These are phyloP conservation scores for Ferdinandea cuprea DNA, from an alignment of 2,888 invertebrate species.

Conservation along the genomic window DNA sequence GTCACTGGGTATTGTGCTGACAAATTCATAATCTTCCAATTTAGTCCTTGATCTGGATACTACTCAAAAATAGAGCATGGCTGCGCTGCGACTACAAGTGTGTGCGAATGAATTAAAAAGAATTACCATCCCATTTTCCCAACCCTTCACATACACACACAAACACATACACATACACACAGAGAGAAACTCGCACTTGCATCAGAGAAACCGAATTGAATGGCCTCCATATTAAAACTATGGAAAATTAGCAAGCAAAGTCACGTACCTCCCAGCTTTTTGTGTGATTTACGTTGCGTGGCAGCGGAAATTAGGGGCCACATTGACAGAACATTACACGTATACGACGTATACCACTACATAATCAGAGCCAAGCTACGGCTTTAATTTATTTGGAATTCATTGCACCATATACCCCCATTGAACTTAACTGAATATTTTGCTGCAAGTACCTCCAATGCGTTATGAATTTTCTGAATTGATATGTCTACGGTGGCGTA, in stretches of 20 bases:
- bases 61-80: conserved; percentile 65
- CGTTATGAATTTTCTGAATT: conserved; percentile 46
- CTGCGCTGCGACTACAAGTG: conserved; percentile 14
- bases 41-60: conserved; percentile 74
- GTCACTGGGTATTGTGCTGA: conserved; percentile 70
- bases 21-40: conserved; percentile 74
- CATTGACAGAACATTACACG: conserved; percentile 47
- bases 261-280: conserved; percentile 59
- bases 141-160: not conserved
- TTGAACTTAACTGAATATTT: conserved; percentile 31
- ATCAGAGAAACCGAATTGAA: conserved; percentile 40
- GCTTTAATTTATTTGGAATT: conserved; percentile 53
- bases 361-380: conserved; percentile 3
- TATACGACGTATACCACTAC: conserved; percentile 13
- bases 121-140: conserved; percentile 15
- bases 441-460: conserved; percentile 14
- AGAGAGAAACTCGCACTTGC: too few species aligned
- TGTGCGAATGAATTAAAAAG: conserved; percentile 53
- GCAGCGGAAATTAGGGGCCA: conserved; percentile 65
- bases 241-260: conserved; percentile 65
- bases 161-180: not conserved
- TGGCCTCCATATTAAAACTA: conserved; percentile 48
- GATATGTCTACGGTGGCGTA: conserved; percentile 50
- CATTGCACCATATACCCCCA: conserved; percentile 47
- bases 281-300: conserved; percentile 69